These are phyloP conservation scores for Azorinus chamasolen DNA, from an alignment of 2,888 invertebrate genomes.

Conservation along the genomic window DNA sequence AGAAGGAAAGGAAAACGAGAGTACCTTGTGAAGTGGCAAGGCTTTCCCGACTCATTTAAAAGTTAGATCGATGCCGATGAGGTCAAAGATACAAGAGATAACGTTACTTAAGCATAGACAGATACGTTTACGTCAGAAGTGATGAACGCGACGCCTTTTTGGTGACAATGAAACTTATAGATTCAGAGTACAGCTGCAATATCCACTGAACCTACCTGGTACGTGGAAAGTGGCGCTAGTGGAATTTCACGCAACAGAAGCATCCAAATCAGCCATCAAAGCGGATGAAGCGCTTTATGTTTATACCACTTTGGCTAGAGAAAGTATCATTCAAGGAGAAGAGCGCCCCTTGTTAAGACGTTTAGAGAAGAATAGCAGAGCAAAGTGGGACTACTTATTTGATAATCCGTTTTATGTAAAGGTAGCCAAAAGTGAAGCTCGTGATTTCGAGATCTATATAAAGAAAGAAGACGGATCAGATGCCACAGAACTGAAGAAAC, in stretches of 20 bases:
- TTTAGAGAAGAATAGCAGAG: constrained; percentile 22
- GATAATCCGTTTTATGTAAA: constrained; percentile 34
- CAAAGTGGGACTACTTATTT: constrained; percentile 37
- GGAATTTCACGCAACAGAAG: constrained; percentile 39
- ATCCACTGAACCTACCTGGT: constrained; percentile 10
- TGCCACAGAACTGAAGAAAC: constrained; percentile 22
- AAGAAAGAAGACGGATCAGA: constrained; percentile 3
- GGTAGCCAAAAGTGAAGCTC: constrained; percentile 38
- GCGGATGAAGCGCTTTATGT: too few relatives aligned
- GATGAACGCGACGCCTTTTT: too few relatives aligned
- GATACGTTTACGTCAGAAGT: too few relatives aligned
- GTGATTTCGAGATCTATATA: constrained; percentile 55
- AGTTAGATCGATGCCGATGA: constrained; percentile 26
- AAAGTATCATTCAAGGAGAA: constrained; percentile 45
- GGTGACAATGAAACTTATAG: constrained; percentile 10
- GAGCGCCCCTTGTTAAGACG: constrained; percentile 46
- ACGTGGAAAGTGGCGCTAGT: constrained; percentile 40
- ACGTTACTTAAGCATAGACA: constrained; percentile 1
- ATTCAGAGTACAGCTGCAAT: constrained; percentile 18
- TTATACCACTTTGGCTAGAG: constrained; percentile 37
- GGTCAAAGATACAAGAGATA: too few relatives aligned
- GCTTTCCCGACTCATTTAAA: constrained; percentile 39
- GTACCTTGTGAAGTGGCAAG: constrained; percentile 36
- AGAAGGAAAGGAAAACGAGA: constrained; percentile 26
- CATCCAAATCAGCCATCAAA: background rate